Base-by-base conservation (phyloP, 2,797 vertebrate species). In the Anabas testudineus region DNA sequence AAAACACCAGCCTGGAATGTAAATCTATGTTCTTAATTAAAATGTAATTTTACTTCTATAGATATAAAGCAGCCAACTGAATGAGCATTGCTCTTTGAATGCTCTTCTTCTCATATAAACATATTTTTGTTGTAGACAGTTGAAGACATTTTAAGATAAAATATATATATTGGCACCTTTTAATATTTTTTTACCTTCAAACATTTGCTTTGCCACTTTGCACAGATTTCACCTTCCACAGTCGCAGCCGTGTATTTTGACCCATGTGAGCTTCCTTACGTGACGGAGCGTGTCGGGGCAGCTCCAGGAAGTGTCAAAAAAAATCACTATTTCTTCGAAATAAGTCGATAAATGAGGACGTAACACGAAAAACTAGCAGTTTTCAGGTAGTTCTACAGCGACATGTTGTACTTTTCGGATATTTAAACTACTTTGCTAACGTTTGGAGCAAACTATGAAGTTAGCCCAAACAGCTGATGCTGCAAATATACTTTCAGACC, bases 291-390 rank as follows among this genome's bases (percentile, higher is more conserved):
- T 36, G n/a, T 18, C 3, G 0, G 8, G 32, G 9, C 51, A 16
- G 22, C 54, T 32, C 9, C 66, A 18, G 60, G 82, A 87, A 84
- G 82, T 74, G 56, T 21, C 1, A 1, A 0, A 13, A 36, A 30
- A 16, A 1, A 28, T 58, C 10, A 16, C 6, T 30, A 30, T 15
- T 30, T 47, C 21, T n/a, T 0, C 4, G 1, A 7, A 65, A 1
- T 4, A 5, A 0, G 12, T 5, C 0, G 1, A 0, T 15, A 43
- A 48, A 49, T 2, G 0, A 8, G 2, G 0, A 0, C 7, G 1
- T 8, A 10, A 43, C 5, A 10, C 21, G 3, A 13, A 2, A 7
- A 7, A 9, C 4, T 21, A 42, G 47, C 1, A n/a, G 7, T 10
- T 18, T 18, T 4, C 5, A 10, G 14, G 7, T 7, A 59, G 24